Evolutionary conservation across 2,797 vertebrate species (phyloP).

Genomic region (Pseudomugil tenellus): DNA sequence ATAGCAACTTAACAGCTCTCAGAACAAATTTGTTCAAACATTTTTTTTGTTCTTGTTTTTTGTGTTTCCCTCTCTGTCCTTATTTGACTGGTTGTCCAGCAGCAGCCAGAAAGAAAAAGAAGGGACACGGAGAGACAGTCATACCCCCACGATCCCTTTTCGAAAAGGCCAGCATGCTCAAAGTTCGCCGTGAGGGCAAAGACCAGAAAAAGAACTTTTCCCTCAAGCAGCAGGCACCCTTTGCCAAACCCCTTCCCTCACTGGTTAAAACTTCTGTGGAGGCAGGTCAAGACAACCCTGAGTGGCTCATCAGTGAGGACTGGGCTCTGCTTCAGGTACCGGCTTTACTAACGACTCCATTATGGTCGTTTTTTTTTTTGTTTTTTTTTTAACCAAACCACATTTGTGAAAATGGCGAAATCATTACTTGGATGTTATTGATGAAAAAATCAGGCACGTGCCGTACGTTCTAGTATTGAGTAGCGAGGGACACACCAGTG

Average conservation of each 20-base stretch:
- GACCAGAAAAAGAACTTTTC: slow-evolving; percentile 95
- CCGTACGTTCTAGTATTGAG: too few species aligned
- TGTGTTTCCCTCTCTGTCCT: background rate
- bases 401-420: background rate
- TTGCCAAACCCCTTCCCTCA: slow-evolving; percentile 91
- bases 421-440: background rate
- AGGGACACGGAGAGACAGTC: slow-evolving; percentile 91
- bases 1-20: background rate
- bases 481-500: too few species aligned
- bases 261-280: slow-evolving; percentile 90
- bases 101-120: slow-evolving; percentile 93
- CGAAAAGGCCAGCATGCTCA: slow-evolving; percentile 91
- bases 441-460: background rate
- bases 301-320: slow-evolving; percentile 96
- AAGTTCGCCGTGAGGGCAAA: slow-evolving; percentile 91
- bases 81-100: slow-evolving; percentile 55
- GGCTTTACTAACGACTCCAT: background rate
- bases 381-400: too few species aligned
- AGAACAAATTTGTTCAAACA: background rate
- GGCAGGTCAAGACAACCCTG: slow-evolving; percentile 90
- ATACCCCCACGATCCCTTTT: slow-evolving; percentile 94
- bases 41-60: background rate
- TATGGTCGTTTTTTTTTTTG: background rate
- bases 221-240: slow-evolving; percentile 91
- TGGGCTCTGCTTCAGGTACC: slow-evolving; percentile 95